Conservation (phyloP, 1,140 invertebrate genomes). For the Rhizoglyphus robini region DNA sequence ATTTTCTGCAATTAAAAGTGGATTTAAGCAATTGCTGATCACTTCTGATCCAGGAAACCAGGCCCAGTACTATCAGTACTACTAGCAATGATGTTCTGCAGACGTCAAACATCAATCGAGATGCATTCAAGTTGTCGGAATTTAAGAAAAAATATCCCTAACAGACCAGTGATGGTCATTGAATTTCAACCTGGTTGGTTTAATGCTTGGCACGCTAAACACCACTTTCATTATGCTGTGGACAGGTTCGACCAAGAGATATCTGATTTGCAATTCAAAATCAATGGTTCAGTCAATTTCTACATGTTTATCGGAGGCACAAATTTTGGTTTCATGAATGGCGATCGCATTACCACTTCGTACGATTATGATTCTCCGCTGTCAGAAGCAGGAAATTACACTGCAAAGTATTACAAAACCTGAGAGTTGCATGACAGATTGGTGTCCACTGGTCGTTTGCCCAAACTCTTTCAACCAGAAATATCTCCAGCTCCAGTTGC, state of each 20-base stretch:
- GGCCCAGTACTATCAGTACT: not conserved
- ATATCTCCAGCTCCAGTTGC: not conserved
- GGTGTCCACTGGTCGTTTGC: not conserved
- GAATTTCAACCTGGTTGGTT: conserved; percentile 35
- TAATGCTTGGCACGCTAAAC: conserved; percentile 30
- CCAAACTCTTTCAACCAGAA: not conserved
- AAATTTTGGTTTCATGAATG: conserved; percentile 24
- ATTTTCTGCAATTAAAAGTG: not conserved
- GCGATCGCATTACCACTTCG: conserved; percentile 33
- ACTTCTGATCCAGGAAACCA: not conserved
- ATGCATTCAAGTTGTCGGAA: not conserved
- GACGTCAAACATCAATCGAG: conserved; percentile 1
- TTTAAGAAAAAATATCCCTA: conserved; percentile 19
- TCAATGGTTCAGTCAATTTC: conserved; percentile 31
- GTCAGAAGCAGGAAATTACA: conserved; percentile 39
- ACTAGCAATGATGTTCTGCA: no score
- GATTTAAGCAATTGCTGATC: not conserved
- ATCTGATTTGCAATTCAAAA: conserved; percentile 27
- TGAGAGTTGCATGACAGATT: conserved; percentile 30
- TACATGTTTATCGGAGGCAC: conserved; percentile 27
- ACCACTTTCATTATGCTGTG: conserved; percentile 23
- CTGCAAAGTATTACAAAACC: conserved; percentile 36
- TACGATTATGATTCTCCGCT: conserved; percentile 42
- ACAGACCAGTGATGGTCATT: conserved; percentile 31
- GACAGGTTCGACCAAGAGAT: conserved; percentile 21